Percentiles rank a stretch among this genome's conserved stretches.
These are phyloP conservation scores for Hemichromis elongatus DNA, from an alignment of 2,113 vertebrate species.

Conservation along the genomic window DNA sequence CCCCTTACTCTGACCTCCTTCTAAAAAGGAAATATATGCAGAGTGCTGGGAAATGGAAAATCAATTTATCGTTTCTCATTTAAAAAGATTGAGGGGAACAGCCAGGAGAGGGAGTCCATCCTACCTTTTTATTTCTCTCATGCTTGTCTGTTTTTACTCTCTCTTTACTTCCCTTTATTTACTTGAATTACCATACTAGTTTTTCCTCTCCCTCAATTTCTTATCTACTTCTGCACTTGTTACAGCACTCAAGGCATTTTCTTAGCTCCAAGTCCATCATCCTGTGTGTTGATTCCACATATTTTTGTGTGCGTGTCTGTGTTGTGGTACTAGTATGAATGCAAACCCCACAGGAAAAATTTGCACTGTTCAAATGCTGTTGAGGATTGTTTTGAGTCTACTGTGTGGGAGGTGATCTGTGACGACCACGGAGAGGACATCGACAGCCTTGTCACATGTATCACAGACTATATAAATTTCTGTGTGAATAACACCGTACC, in stretches of 20 bases:
- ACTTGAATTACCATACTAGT: not conserved
- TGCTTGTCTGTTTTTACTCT: not conserved
- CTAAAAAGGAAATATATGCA: not conserved
- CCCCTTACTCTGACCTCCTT: not conserved
- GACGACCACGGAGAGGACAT: no score
- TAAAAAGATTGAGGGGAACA: not conserved
- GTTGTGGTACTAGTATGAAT: not conserved
- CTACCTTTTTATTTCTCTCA: not conserved
- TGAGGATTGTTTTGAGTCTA: no score
- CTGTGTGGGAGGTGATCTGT: no score
- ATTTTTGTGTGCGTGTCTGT: not conserved
- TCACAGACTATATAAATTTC: no score
- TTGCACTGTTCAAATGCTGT: not conserved
- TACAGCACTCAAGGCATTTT: not conserved
- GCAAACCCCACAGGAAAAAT: not conserved
- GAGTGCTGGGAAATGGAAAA: not conserved
- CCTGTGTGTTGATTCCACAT: not conserved
- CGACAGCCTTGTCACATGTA: no score
- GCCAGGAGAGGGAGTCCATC: not conserved
- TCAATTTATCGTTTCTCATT: not conserved
- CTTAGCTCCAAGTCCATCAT: not conserved
- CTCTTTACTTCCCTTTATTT: not conserved
- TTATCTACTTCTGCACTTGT: not conserved
- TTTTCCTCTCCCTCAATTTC: not conserved
- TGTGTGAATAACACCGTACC: no score